phyloP scores from a whole-genome alignment of 2,888 invertebrate species.

The Drosophila mettleri region DNA sequence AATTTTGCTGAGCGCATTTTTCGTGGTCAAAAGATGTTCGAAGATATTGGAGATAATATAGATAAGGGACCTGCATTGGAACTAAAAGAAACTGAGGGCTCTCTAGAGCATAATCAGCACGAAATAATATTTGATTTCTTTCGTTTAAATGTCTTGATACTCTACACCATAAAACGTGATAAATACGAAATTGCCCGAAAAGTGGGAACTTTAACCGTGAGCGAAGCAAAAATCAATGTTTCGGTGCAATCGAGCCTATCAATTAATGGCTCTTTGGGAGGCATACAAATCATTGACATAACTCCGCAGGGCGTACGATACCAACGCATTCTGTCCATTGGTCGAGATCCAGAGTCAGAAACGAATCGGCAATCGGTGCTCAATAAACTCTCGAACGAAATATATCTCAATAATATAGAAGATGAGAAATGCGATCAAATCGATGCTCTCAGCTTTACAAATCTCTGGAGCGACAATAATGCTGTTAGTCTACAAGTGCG shows the following conservation, averaged over 20 bases:
- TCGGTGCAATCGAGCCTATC: slow-evolving; percentile 87
- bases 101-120: slow-evolving; percentile 86
- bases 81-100: slow-evolving; percentile 44
- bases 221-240: slow-evolving; percentile 95
- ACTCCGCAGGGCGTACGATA: slow-evolving; percentile 93
- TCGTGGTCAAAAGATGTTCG: slow-evolving; percentile 82
- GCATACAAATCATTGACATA: slow-evolving; percentile 95
- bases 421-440: slow-evolving; percentile 76
- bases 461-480: slow-evolving; percentile 81
- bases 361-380: slow-evolving; percentile 80
- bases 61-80: slow-evolving; percentile 30
- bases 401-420: slow-evolving; percentile 82
- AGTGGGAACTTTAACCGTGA: slow-evolving; percentile 97
- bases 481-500: slow-evolving; percentile 84
- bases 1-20: slow-evolving; percentile 93
- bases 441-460: slow-evolving; percentile 85
- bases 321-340: slow-evolving; percentile 93
- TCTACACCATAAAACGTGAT: slow-evolving; percentile 92
- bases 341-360: slow-evolving; percentile 88
- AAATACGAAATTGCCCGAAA: slow-evolving; percentile 91
- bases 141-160: slow-evolving; percentile 93
- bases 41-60: slow-evolving; percentile 14
- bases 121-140: slow-evolving; percentile 97
- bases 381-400: slow-evolving; percentile 83
- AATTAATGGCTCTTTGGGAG: slow-evolving; percentile 95